phyloP scores from a whole-genome alignment of 2,797 vertebrate species.

The Pogoniulus pusillus region DNA sequence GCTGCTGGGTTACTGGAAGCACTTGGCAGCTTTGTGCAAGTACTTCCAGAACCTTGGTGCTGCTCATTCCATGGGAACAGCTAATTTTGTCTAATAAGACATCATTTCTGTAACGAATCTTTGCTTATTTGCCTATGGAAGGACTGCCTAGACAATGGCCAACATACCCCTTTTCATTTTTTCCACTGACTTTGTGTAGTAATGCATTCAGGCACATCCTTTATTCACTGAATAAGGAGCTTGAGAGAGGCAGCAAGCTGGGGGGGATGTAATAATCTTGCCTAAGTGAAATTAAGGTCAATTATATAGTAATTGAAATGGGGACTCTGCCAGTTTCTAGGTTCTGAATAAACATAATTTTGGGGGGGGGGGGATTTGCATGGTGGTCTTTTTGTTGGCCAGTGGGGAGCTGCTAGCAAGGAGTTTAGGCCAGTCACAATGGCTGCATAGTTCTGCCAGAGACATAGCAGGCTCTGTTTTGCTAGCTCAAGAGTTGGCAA shows the following conservation, averaged over 20 bases:
- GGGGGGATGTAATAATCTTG: conserved; percentile 2
- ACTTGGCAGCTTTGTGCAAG: background rate
- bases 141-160: background rate
- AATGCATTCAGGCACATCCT: background rate
- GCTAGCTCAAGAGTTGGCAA: conserved; percentile 28
- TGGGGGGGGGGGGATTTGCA: too few relatives aligned
- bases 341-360: conserved; percentile 24
- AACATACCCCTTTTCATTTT: background rate
- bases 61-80: background rate
- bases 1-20: background rate
- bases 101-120: background rate
- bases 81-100: background rate
- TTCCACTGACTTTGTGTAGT: background rate
- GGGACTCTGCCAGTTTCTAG: conserved; percentile 25
- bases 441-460: conserved; percentile 46
- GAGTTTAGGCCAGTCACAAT: conserved; percentile 40
- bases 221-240: conserved; percentile 20
- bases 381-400: conserved; percentile 45
- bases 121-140: background rate
- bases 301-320: conserved; percentile 57
- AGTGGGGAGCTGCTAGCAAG: conserved; percentile 2
- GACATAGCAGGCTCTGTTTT: conserved; percentile 50
- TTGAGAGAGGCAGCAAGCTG: conserved; percentile 6
- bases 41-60: background rate
- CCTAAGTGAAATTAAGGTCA: conserved; percentile 41